A percentile compares a stretch with the other conserved stretches of the same genome.
Evolutionary conservation across 2,888 invertebrate species (phyloP).

Genomic region (Oasisia sp.): DNA sequence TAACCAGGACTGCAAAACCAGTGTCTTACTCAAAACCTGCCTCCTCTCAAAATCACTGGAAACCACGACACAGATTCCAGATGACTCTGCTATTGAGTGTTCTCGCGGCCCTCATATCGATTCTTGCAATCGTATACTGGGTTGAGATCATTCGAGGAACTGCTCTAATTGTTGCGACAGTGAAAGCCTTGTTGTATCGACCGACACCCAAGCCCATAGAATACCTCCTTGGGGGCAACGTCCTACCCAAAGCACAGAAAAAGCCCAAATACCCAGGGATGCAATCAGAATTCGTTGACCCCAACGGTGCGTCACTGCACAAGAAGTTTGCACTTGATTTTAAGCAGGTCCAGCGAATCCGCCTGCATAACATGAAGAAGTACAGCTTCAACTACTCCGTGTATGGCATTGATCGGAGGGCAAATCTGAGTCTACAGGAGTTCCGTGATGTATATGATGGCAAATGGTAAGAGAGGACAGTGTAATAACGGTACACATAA

Average conservation of each 20-base stretch:
- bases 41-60: background rate
- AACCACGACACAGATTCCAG: background rate
- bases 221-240: background rate
- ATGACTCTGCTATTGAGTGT: background rate
- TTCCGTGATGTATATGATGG: constrained; percentile 63
- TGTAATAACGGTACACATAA: background rate
- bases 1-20: background rate
- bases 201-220: background rate
- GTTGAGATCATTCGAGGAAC: background rate
- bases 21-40: background rate
- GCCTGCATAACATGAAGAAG: constrained; percentile 43
- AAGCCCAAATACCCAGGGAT: background rate
- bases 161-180: background rate
- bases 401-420: constrained; percentile 53
- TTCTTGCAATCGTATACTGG: background rate
- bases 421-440: constrained; percentile 54
- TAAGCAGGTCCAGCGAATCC: background rate
- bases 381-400: constrained; percentile 45
- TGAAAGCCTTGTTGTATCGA: background rate
- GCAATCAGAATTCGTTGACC: background rate
- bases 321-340: background rate
- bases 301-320: background rate
- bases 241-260: background rate
- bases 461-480: constrained; percentile 54
- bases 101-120: background rate